These are phyloP conservation scores for Hyperopisus bebe DNA, from an alignment of 2,113 vertebrate genomes.

Conservation along the genomic window DNA sequence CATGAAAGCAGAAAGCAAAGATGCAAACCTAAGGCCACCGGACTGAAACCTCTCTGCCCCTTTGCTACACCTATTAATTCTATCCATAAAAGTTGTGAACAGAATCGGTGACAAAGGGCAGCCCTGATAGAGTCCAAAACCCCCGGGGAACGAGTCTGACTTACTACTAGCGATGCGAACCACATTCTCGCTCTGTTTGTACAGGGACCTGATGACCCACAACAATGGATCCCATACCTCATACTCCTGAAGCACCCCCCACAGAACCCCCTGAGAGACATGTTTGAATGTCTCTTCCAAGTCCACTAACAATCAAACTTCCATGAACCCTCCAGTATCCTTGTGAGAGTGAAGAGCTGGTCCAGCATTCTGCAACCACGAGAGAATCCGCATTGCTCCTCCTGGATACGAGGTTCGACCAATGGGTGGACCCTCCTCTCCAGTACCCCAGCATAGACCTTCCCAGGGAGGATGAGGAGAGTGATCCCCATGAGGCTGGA, in stretches of 20 bases:
- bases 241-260: not conserved
- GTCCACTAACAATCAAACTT: not conserved
- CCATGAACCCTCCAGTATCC: not conserved
- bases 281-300: not conserved
- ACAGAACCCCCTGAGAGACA: not conserved
- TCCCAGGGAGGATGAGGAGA: not conserved
- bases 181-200: not conserved
- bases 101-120: not conserved
- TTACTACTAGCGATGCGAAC: not conserved
- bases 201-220: not conserved
- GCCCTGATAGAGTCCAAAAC: not conserved
- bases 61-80: not conserved
- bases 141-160: not conserved
- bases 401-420: not conserved
- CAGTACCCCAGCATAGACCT: not conserved
- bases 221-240: not conserved
- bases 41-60: too few relatives aligned
- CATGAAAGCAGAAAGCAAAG: too few relatives aligned
- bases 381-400: not conserved
- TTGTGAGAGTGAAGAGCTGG: not conserved
- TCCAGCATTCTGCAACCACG: too few relatives aligned
- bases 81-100: not conserved
- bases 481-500: not conserved
- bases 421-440: not conserved
- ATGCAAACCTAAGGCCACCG: not conserved